Conservation (phyloP, 2,113 vertebrate genomes). For the Onychostoma macrolepis region DNA sequence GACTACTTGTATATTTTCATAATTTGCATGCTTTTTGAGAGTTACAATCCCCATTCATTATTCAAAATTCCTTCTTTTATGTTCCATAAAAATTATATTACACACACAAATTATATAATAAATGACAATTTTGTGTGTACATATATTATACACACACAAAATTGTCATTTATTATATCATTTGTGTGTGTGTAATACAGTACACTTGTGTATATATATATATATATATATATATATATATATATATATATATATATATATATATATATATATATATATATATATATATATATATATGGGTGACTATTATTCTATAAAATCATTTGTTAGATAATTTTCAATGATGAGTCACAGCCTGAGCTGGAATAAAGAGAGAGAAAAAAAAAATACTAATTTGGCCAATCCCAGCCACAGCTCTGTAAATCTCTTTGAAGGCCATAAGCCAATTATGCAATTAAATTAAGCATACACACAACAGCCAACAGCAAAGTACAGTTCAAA, state of each 20-base stretch:
- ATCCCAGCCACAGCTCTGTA: background rate
- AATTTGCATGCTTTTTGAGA: background rate
- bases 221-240: no score
- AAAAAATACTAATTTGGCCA: background rate
- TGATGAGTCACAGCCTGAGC: background rate
- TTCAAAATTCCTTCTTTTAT: background rate
- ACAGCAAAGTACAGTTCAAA: background rate
- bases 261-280: no score
- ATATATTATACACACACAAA: no score
- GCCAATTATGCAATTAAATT: constrained; percentile 30
- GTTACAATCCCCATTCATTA: background rate
- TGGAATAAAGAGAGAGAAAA: background rate
- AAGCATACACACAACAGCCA: background rate
- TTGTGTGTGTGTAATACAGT: no score
- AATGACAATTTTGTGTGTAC: no score
- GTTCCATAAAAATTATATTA: background rate
- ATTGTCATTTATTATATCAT: no score
- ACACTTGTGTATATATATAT: no score
- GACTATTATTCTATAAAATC: background rate
- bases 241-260: no score
- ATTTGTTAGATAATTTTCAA: background rate
- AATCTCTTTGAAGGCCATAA: background rate
- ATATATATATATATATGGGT: background rate
- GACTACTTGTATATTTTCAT: background rate
- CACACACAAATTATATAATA: no score